These are phyloP conservation scores for Priocnemis perturbator DNA, from an alignment of 2,888 invertebrate species.

Conservation along the genomic window DNA sequence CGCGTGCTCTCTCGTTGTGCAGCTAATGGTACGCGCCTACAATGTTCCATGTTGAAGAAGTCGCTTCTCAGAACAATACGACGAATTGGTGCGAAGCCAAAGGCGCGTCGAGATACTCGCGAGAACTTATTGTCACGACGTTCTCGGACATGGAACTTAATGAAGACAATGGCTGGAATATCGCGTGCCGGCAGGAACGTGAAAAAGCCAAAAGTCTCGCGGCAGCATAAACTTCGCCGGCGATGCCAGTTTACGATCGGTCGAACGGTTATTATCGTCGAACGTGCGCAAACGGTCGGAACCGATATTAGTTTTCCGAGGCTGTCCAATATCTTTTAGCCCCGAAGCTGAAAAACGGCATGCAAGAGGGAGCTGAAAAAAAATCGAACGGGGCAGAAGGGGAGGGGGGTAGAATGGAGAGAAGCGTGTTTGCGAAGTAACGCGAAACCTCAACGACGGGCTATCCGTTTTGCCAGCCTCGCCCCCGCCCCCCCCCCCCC, in stretches of 20 bases:
- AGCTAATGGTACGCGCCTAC: too few relatives aligned
- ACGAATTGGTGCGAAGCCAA: too few relatives aligned
- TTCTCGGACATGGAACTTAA: too few relatives aligned
- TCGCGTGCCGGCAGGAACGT: slow-evolving; percentile 37
- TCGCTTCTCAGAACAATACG: too few relatives aligned
- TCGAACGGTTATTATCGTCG: slow-evolving; percentile 4
- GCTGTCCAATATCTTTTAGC: slow-evolving; percentile 51
- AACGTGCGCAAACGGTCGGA: slow-evolving; percentile 8
- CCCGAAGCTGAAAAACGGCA: slow-evolving; percentile 55
- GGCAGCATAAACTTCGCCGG: too few relatives aligned
- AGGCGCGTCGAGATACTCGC: too few relatives aligned
- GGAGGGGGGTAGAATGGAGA: slow-evolving; percentile 24
- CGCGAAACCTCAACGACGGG: slow-evolving; percentile 66
- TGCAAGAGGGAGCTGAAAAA: slow-evolving; percentile 34
- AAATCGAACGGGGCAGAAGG: slow-evolving; percentile 35
- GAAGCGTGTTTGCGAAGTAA: slow-evolving; percentile 71
- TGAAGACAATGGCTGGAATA: too few relatives aligned
- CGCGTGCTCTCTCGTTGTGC: too few relatives aligned
- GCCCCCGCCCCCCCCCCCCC: slow-evolving; percentile 63
- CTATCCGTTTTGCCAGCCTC: slow-evolving; percentile 58
- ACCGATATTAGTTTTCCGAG: slow-evolving; percentile 34
- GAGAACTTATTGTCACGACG: too few relatives aligned
- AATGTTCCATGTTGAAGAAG: too few relatives aligned
- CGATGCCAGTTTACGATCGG: too few relatives aligned
- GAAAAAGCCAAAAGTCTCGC: slow-evolving; percentile 24